Conservation (phyloP, 2,888 invertebrate genomes). For the Heterodera filipjevi region DNA sequence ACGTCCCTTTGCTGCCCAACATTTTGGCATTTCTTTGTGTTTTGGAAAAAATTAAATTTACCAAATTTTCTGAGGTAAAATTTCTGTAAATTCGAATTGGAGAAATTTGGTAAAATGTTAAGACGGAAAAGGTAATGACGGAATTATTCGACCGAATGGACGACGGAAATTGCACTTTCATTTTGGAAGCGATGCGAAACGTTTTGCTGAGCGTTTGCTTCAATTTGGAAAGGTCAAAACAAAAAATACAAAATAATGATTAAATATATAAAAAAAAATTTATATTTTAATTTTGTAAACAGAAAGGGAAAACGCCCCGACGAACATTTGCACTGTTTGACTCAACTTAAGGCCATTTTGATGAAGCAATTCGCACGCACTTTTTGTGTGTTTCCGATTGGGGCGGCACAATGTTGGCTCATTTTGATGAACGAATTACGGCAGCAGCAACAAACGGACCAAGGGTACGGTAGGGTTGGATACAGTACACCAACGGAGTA, state of each 20-base stretch:
- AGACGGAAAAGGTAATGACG: too few relatives aligned
- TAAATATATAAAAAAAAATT: too few relatives aligned
- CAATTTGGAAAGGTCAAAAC: background rate
- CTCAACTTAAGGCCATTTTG: background rate
- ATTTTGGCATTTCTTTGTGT: constrained; percentile 43
- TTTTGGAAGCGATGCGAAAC: constrained; percentile 39
- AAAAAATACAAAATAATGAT: background rate
- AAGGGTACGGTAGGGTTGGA: constrained; percentile 9
- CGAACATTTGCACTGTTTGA: background rate
- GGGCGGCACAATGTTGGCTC: background rate
- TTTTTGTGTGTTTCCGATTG: background rate
- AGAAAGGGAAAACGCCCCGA: background rate
- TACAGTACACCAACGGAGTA: too few relatives aligned
- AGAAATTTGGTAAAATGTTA: too few relatives aligned
- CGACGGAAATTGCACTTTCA: constrained; percentile 26
- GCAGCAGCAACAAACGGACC: background rate
- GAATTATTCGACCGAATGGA: constrained; percentile 31
- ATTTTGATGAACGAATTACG: background rate
- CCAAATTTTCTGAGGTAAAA: constrained; percentile 36
- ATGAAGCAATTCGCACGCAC: background rate
- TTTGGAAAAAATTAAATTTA: constrained; percentile 33
- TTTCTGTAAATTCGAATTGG: too few relatives aligned
- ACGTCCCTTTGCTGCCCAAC: constrained; percentile 31
- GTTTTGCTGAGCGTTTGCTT: constrained; percentile 37
- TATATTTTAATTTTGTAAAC: too few relatives aligned